Evolutionary conservation across 2,797 vertebrate species (phyloP).

Genomic region (Sphenopsis melanotis): DNA sequence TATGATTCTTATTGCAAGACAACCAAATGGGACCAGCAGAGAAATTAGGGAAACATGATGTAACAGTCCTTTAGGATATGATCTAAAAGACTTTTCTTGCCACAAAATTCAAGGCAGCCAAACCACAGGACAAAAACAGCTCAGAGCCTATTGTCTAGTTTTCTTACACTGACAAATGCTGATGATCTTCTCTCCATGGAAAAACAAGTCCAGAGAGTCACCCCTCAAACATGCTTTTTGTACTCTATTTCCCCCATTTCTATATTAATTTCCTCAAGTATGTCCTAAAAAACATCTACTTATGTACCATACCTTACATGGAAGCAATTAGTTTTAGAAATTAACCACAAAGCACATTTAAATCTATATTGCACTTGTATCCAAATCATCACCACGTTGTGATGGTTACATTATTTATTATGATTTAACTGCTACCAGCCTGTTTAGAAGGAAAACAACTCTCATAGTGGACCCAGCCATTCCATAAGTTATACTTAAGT

Average conservation of each 20-base stretch:
- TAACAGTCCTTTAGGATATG: constrained; percentile 56
- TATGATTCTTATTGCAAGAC: constrained; percentile 35
- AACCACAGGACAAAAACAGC: constrained; percentile 66
- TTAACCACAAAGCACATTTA: constrained; percentile 8
- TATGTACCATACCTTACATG: constrained; percentile 2
- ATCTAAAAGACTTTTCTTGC: constrained; percentile 42
- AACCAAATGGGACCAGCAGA: constrained; percentile 31
- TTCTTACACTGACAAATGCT: constrained; percentile 40
- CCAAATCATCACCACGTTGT: constrained; percentile 32
- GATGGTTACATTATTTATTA: constrained; percentile 26
- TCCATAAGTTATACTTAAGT: background rate
- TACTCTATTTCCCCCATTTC: background rate
- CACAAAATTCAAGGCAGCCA: constrained; percentile 46
- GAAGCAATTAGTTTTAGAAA: constrained; percentile 47
- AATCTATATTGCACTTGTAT: constrained; percentile 30
- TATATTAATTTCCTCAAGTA: background rate
- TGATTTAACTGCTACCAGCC: background rate
- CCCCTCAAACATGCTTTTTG: constrained; percentile 35
- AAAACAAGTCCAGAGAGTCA: constrained; percentile 53
- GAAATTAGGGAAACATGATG: constrained; percentile 61
- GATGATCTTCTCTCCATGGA: constrained; percentile 20
- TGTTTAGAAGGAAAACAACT: constrained; percentile 32
- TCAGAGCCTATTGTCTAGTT: constrained; percentile 57
- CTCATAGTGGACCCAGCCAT: background rate
- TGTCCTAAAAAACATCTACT: constrained; percentile 17